phyloP scores from a whole-genome alignment of 2,888 invertebrate species.

The Oscheius sp. region DNA sequence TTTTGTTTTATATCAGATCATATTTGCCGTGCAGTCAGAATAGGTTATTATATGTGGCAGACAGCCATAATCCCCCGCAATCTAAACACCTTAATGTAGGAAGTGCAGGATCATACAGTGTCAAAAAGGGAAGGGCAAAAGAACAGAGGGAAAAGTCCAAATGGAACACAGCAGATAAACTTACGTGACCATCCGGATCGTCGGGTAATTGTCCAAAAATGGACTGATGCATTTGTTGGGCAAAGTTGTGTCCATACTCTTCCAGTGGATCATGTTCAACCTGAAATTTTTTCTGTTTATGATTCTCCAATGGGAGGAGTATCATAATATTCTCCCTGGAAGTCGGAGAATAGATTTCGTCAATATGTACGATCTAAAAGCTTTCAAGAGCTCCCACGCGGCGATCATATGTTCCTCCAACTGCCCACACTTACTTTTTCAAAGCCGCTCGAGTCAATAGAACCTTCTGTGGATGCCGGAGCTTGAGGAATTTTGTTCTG shows the following conservation, averaged over 20 bases:
- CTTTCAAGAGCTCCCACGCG: too few species aligned
- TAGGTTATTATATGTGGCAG: conserved; percentile 26
- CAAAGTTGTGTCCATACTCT: conserved; percentile 41
- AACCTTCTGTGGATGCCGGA: conserved; percentile 48
- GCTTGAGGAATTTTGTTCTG: conserved; percentile 3
- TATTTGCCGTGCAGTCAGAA: conserved; percentile 25
- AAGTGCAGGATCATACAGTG: background rate
- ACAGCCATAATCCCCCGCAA: conserved; percentile 32
- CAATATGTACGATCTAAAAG: too few species aligned
- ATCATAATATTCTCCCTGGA: too few species aligned
- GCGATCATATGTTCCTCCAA: background rate
- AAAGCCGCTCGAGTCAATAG: conserved; percentile 57
- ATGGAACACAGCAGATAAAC: conserved; percentile 19
- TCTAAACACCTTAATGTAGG: conserved; percentile 10
- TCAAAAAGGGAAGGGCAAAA: background rate
- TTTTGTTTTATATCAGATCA: conserved; percentile 24
- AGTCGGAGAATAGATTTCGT: too few species aligned
- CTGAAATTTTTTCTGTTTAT: conserved; percentile 18
- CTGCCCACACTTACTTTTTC: conserved; percentile 45
- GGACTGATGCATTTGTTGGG: conserved; percentile 51
- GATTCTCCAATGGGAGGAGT: too few species aligned
- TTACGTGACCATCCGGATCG: conserved; percentile 44
- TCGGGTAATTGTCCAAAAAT: conserved; percentile 46
- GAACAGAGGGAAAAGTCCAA: background rate
- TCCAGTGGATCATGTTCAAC: conserved; percentile 39